These are phyloP conservation scores for Ophthalmolycus amberensis DNA, from an alignment of 2,113 vertebrate genomes.

Conservation along the genomic window DNA sequence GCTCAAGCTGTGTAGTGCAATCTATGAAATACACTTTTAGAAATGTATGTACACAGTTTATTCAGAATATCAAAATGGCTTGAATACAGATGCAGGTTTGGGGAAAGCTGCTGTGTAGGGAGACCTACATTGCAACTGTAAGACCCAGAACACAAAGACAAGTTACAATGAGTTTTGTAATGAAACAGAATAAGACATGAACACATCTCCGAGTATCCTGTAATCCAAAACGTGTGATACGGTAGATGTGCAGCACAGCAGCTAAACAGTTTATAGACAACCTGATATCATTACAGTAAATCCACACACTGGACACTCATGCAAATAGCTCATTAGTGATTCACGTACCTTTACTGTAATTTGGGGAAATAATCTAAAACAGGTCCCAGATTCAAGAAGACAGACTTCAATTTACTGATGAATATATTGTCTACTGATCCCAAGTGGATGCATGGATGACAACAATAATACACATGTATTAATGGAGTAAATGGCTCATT, in stretches of 20 bases:
- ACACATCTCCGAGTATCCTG: background rate
- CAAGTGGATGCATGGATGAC: background rate
- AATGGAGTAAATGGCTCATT: background rate
- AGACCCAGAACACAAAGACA: background rate
- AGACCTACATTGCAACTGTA: background rate
- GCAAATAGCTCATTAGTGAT: background rate
- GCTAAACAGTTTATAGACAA: background rate
- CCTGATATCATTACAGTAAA: background rate
- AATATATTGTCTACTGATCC: background rate
- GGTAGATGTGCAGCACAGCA: background rate
- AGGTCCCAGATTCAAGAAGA: background rate
- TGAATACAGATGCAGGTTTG: background rate
- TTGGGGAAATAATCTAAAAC: conserved; percentile 1
- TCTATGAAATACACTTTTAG: background rate
- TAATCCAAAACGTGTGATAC: background rate
- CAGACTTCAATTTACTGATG: background rate
- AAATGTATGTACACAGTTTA: conserved; percentile 26
- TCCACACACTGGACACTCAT: background rate
- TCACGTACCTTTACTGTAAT: background rate
- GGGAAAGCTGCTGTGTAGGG: background rate
- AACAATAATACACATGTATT: background rate
- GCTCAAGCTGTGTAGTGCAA: background rate
- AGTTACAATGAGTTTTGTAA: background rate
- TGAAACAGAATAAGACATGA: background rate
- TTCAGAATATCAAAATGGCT: background rate